Conservation (phyloP, 2,113 vertebrate genomes). For the Nanorana parkeri region DNA sequence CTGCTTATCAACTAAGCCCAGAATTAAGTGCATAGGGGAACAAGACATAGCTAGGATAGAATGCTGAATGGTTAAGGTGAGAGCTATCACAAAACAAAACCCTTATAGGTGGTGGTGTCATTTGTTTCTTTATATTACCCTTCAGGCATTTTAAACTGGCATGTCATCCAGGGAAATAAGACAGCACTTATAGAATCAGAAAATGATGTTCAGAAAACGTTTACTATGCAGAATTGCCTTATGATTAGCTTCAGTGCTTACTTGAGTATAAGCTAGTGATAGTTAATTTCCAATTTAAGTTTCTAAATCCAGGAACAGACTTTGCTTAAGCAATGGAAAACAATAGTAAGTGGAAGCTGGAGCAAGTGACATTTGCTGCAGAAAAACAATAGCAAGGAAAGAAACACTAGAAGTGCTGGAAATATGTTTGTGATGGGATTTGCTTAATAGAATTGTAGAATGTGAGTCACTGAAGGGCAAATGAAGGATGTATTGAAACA, state of each 20-base stretch:
- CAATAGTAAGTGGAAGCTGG: neutral
- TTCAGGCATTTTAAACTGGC: neutral
- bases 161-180: neutral
- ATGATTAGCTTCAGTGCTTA: neutral
- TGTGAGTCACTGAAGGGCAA: constrained; percentile 42
- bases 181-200: neutral
- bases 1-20: too few species aligned
- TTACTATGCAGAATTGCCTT: neutral
- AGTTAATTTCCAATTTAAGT: neutral
- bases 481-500: constrained; percentile 39
- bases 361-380: neutral
- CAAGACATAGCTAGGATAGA: neutral
- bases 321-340: neutral
- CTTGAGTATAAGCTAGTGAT: neutral
- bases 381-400: neutral
- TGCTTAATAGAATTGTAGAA: neutral
- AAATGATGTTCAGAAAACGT: neutral
- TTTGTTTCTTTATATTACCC: neutral
- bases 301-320: constrained; percentile 3
- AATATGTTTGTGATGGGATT: constrained; percentile 37
- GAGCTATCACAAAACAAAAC: neutral
- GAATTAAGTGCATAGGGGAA: neutral
- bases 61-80: neutral
- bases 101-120: neutral
- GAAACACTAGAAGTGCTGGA: neutral